These are phyloP conservation scores for Carollia perspicillata DNA, from an alignment of 2,113 vertebrate genomes.

Conservation along the genomic window DNA sequence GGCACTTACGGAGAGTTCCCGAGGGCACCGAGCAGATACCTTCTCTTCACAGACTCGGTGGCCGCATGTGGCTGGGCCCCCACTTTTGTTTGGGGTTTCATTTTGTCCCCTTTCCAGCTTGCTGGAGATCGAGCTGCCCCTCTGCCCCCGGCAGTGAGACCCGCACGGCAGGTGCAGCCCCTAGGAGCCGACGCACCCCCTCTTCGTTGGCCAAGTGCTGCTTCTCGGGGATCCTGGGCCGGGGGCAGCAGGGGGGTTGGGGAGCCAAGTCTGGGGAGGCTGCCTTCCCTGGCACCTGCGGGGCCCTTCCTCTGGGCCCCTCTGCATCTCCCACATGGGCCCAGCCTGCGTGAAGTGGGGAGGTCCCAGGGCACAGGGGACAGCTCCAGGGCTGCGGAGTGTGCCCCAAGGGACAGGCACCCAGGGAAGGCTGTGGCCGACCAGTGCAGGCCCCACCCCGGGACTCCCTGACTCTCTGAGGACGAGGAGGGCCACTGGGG, in stretches of 20 bases:
- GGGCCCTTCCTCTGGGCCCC: too few species aligned
- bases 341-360: too few species aligned
- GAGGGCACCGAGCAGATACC: accelerated
- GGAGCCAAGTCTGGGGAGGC: not conserved
- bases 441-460: too few species aligned
- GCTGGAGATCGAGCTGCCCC: not conserved
- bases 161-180: accelerated
- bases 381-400: too few species aligned
- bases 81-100: not conserved
- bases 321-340: too few species aligned
- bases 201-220: accelerated
- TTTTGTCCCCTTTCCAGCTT: not conserved
- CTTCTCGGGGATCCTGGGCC: not conserved
- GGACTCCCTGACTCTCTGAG: too few species aligned
- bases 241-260: not conserved
- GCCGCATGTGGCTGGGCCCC: not conserved
- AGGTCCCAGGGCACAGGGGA: too few species aligned
- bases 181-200: not conserved
- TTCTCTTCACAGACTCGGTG: accelerated
- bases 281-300: not conserved
- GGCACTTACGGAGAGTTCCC: too few species aligned
- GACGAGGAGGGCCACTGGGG: too few species aligned
- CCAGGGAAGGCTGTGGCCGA: too few species aligned
- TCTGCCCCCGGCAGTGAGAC: accelerated
- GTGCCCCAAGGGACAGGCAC: too few species aligned